Base-by-base conservation (phyloP, 2,113 vertebrate species). In the Hippocampus abdominalis region DNA sequence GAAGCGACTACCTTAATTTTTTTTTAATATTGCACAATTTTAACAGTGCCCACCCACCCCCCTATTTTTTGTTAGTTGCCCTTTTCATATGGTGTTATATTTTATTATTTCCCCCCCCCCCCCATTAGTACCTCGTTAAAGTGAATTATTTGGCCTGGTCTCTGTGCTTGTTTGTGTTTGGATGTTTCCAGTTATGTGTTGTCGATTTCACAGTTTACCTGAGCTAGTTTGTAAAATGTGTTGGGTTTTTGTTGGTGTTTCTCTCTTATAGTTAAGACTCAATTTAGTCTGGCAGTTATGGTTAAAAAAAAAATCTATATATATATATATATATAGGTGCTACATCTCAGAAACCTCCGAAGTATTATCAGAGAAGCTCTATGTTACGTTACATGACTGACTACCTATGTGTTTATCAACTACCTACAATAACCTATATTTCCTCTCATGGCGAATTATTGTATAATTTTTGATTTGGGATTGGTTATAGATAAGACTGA, bases 1-100 rank as follows among this genome's bases (percentile, higher is more conserved):
- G 75, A 88, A 89, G 91, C 93, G 92, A 93, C 94, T 97, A 95
- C 95, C 93, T 87, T n/a, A n/a, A n/a, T n/a, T n/a, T n/a, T 96
- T 94, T 92, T 64, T 64, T 62, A 0, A 64, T 93, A 93, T 95
- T 95, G 95, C 94, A 98, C 95, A 96, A 93, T 88, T 94, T 92
- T 91, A 92, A 93, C 78, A 81, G 86, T 87, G 79, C 84, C 73
- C n/a, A n/a, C 91, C 73, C 46, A 0, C 32, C 32, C 32, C 1
- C 3, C 13, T 44, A 72, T 91, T 92, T 91, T 90, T 89, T 66
- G 74, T 67, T 20, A 64, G 65, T 76, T 69, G 70, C 74, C 69
- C 8, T 69, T 71, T 78, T 29, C 29, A 64, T 89, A 87, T 93
- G 90, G 93, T 94, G 91, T 23, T 42, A 44, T 2, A 15, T 42